Conservation (phyloP, 1,140 invertebrate genomes). For the Campoletis sonorensis region DNA sequence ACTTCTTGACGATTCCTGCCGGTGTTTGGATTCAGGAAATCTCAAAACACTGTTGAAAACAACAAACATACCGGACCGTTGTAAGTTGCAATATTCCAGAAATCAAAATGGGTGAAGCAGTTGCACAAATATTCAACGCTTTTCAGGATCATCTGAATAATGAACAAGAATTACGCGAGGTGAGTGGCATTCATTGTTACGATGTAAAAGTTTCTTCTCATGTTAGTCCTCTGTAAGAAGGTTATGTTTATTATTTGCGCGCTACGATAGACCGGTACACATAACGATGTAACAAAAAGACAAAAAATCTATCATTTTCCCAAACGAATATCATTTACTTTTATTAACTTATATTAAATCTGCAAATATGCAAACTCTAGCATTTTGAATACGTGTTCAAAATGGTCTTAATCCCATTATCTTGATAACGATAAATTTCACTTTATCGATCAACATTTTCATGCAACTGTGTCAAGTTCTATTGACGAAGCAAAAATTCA, state of each 20-base stretch:
- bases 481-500: neutral
- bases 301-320: neutral
- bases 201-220: neutral
- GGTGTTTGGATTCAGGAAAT: neutral
- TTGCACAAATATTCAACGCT: slow-evolving; percentile 78
- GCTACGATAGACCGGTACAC: neutral
- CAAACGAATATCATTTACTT: neutral
- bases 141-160: slow-evolving; percentile 81
- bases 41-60: neutral
- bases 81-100: neutral
- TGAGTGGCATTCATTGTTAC: slow-evolving; percentile 58
- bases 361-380: no score
- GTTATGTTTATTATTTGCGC: slow-evolving; percentile 32
- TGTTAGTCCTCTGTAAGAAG: neutral
- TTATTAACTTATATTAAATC: no score
- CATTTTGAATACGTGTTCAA: no score
- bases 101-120: slow-evolving; percentile 60
- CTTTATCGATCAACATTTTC: neutral
- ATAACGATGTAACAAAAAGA: neutral
- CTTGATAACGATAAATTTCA: neutral
- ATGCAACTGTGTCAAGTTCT: neutral
- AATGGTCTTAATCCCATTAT: neutral
- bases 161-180: slow-evolving; percentile 82
- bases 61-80: neutral
- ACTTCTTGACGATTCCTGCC: neutral